A percentile compares a stretch with the other conserved stretches of the same genome.
phyloP scores from a whole-genome alignment of 92 coral and sea anemone species.

The Umimayanthus kanabou region DNA sequence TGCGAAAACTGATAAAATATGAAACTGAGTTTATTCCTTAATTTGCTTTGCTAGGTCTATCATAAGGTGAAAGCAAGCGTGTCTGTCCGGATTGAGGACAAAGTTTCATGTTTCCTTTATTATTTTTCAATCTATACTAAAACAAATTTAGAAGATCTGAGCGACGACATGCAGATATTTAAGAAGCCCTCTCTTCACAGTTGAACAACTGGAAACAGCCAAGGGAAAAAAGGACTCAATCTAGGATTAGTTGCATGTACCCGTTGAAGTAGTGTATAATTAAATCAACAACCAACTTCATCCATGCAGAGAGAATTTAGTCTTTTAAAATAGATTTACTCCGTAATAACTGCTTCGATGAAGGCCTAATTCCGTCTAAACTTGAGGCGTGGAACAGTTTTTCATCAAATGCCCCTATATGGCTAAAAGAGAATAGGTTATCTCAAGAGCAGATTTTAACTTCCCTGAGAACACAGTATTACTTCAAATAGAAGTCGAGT shows the following conservation, averaged over 20 bases:
- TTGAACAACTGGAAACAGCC: neutral
- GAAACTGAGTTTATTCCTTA: neutral
- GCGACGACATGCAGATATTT: neutral
- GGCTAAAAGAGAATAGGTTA: slow-evolving; percentile 9
- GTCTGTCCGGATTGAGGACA: neutral
- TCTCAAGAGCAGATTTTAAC: slow-evolving; percentile 17
- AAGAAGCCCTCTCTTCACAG: neutral
- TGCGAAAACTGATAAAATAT: no score
- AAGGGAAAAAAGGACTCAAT: no score
- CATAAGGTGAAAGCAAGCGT: neutral
- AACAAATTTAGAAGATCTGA: no score
- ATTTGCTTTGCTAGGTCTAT: neutral
- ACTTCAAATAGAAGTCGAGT: neutral
- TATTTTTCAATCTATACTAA: neutral
- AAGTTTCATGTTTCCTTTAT: no score
- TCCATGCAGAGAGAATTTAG: neutral
- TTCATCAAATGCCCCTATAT: slow-evolving; percentile 18
- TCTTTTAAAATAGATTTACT: no score
- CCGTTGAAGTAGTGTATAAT: no score
- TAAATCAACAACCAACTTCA: neutral
- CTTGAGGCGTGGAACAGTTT: neutral
- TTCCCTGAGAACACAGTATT: neutral
- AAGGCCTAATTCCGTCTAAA: neutral
- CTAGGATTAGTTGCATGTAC: neutral
- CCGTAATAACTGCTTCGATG: neutral